phyloP scores from a whole-genome alignment of 2,113 vertebrate genomes.

The Bos indicus region DNA sequence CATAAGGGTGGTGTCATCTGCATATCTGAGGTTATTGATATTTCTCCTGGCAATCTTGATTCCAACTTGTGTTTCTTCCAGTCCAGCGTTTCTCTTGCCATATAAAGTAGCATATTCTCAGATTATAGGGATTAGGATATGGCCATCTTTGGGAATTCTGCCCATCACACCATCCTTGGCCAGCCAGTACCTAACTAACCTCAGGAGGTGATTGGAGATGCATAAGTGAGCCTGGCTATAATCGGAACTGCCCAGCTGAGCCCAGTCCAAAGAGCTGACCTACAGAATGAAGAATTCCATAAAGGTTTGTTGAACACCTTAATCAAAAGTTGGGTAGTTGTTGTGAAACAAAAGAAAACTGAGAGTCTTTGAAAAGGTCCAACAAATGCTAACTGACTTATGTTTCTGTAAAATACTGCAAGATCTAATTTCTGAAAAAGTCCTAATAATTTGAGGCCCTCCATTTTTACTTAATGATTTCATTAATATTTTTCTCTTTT shows the following conservation, averaged over 20 bases:
- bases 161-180: background rate
- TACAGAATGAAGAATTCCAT: background rate
- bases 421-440: constrained; percentile 4
- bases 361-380: background rate
- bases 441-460: background rate
- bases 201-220: background rate
- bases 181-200: background rate
- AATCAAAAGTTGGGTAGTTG: background rate
- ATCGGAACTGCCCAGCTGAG: background rate
- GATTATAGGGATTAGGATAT: background rate
- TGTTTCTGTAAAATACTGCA: background rate
- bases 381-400: background rate
- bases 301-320: background rate
- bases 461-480: constrained; percentile 3
- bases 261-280: background rate
- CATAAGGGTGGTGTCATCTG: no score
- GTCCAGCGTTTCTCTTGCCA: background rate
- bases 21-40: no score
- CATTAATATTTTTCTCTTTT: background rate
- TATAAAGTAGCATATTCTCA: background rate
- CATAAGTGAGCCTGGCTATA: background rate
- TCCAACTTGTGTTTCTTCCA: no score
- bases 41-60: no score
- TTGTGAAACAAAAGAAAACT: background rate
- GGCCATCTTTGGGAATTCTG: background rate